Percentiles rank a stretch among this genome's conserved stretches.
These are phyloP conservation scores for Heliconius charithonia DNA, from an alignment of 2,888 invertebrate species.

Conservation along the genomic window DNA sequence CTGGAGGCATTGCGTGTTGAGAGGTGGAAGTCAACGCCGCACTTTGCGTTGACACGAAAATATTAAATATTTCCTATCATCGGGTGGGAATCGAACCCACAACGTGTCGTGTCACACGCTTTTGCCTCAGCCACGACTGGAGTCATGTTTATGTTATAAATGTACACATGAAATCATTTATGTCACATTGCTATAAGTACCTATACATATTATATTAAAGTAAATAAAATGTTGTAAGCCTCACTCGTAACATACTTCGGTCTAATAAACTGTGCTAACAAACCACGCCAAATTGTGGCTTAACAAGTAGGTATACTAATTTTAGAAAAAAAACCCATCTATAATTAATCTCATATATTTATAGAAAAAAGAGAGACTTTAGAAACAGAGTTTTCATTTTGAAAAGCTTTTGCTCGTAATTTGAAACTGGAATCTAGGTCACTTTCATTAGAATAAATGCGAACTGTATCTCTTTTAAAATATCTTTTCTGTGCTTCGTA, in stretches of 20 bases:
- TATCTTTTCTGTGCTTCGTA: not conserved
- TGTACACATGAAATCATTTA: too few relatives aligned
- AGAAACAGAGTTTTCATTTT: not conserved
- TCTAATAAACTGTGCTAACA: slow-evolving; percentile 3
- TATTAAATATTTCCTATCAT: too few relatives aligned
- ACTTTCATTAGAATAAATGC: slow-evolving; percentile 14
- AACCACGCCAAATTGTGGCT: not conserved
- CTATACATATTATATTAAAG: not conserved
- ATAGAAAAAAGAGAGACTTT: not conserved
- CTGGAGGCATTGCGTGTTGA: too few relatives aligned
- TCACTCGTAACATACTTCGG: not conserved
- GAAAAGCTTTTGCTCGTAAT: slow-evolving; percentile 14
- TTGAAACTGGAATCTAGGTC: slow-evolving; percentile 23
- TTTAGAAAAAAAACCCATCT: not conserved
- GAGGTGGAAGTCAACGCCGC: too few relatives aligned
- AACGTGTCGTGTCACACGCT: too few relatives aligned
- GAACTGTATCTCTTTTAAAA: slow-evolving; percentile 2
- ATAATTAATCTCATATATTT: not conserved
- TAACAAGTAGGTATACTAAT: not conserved
- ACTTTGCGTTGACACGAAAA: too few relatives aligned
- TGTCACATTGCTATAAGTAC: too few relatives aligned
- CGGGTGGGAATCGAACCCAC: too few relatives aligned
- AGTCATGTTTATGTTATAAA: too few relatives aligned
- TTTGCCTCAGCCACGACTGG: too few relatives aligned
- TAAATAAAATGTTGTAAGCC: not conserved